A percentile compares a stretch with the other conserved stretches of the same genome.
These are phyloP conservation scores for Pseudomyrmex dendroicus DNA, from an alignment of 1,140 invertebrate species.

Conservation along the genomic window DNA sequence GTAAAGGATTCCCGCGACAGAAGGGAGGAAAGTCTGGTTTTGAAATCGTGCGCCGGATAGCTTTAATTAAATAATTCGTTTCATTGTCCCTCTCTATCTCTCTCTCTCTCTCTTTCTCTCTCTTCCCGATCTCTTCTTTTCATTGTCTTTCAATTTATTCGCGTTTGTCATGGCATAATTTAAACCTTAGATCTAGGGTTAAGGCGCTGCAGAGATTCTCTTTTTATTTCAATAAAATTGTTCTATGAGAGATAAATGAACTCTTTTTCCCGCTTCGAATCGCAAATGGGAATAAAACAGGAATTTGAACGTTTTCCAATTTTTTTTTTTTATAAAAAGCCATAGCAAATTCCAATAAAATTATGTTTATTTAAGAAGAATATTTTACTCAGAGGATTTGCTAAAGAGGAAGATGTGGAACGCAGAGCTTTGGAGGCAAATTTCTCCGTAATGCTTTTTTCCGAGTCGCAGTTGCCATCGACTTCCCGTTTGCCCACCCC, in stretches of 20 bases:
- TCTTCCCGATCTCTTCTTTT: no score
- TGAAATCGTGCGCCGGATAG: conserved; percentile 53
- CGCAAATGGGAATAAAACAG: background rate
- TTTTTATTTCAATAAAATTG: background rate
- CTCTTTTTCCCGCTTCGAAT: background rate
- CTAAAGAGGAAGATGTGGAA: background rate
- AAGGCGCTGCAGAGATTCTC: background rate
- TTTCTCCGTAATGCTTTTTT: conserved; percentile 49
- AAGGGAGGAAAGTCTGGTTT: conserved; percentile 19
- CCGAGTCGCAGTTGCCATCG: conserved; percentile 24
- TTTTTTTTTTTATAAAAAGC: background rate
- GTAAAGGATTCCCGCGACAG: conserved; percentile 57
- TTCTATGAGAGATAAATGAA: background rate
- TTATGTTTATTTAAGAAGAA: background rate
- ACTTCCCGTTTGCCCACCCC: background rate
- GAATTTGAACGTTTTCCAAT: background rate
- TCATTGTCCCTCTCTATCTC: background rate
- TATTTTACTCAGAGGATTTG: conserved; percentile 28
- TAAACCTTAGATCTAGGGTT: background rate
- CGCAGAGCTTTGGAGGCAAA: conserved; percentile 16
- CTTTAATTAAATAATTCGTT: conserved; percentile 73
- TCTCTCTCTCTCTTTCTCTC: background rate
- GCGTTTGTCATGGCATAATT: conserved; percentile 19
- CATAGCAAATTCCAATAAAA: background rate
- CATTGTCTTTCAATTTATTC: conserved; percentile 21